Percentiles rank a stretch among this genome's conserved stretches.
Evolutionary conservation across 2,113 vertebrate genomes (phyloP).

Genomic region (Coracopsis vasa): DNA sequence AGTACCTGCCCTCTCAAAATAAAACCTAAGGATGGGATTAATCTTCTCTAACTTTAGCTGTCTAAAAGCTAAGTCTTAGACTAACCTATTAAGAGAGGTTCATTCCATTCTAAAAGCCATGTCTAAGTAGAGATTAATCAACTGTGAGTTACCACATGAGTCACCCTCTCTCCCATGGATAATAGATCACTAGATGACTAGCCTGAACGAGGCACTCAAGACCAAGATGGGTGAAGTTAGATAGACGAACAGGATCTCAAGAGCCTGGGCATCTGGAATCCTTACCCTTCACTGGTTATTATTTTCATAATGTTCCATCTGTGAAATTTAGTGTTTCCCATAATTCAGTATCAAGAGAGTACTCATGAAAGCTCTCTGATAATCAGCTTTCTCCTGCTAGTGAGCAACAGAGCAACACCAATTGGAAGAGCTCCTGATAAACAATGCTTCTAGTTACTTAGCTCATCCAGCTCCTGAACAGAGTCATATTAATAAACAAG

Average conservation of each 20-base stretch:
- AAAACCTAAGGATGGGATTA: neutral
- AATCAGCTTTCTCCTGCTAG: neutral
- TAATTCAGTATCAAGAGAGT: neutral
- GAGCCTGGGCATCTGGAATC: neutral
- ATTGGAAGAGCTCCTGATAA: neutral
- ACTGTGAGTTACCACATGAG: accelerated
- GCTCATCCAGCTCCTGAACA: neutral
- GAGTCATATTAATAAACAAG: neutral
- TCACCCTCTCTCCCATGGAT: neutral
- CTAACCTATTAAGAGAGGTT: neutral
- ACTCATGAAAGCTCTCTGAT: neutral
- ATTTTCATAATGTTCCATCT: neutral
- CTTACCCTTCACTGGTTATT: neutral
- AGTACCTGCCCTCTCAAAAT: neutral
- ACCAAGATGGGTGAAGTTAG: neutral
- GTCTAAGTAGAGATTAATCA: neutral
- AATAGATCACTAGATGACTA: neutral
- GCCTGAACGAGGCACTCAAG: neutral
- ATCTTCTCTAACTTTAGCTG: neutral
- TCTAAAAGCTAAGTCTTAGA: neutral
- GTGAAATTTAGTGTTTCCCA: neutral
- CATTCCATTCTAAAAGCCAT: neutral
- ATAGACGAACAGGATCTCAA: neutral
- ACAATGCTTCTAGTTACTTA: neutral
- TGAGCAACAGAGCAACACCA: neutral